Base-by-base conservation (phyloP, 2,888 invertebrate genomes). In the Drepanosiphum platanoidis region DNA sequence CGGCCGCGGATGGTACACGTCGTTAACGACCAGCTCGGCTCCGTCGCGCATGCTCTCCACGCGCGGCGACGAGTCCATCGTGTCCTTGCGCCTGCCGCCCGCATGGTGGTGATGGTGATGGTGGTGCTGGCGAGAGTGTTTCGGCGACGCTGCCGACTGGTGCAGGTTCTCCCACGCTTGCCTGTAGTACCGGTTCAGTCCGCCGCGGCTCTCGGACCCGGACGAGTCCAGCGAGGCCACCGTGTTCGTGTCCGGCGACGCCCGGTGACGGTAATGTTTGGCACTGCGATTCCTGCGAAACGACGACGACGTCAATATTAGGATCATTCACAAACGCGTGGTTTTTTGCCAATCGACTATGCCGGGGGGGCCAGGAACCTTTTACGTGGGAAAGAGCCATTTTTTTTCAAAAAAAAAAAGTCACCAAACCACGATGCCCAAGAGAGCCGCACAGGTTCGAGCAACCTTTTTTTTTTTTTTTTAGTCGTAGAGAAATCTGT, bases 151-250 rank as follows among this genome's bases (percentile, higher is more conserved):
- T 5, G 95, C 93, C 7, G 95, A 94, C 89, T 96, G 95, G 89
- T 96, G 95, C 4, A 97, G 92, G 89, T 96, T 96, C 89, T 97
- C 96, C 97, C 97, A 97, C 3, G 97, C 97, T 90, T 96, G 95
- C 42, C 96, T 93, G 90, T 97, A 97, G 90, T 95, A 96, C 86
- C 96, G 92, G 90, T 96, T 96, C 87, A 97, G 91, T 52, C 95
- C 95, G 30, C 92, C 92, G 88, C 95, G 92, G 13, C 95, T 95
- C 89, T 96, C 96, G 0, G 95, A 95, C 79, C 95, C 95, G 79
- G 96, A 95, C 80, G 96, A 96, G 89, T 95, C 96, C 89, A 96
- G 94, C 30, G 96, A 96, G 79, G 95, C 96, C 86, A 96, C 96
- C 52, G 96, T 96, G 90, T 96, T 95, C 91, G 96, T 96, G 90